Evolutionary conservation across 1,140 invertebrate genomes (phyloP).

Genomic region (Sycobia sp.): DNA sequence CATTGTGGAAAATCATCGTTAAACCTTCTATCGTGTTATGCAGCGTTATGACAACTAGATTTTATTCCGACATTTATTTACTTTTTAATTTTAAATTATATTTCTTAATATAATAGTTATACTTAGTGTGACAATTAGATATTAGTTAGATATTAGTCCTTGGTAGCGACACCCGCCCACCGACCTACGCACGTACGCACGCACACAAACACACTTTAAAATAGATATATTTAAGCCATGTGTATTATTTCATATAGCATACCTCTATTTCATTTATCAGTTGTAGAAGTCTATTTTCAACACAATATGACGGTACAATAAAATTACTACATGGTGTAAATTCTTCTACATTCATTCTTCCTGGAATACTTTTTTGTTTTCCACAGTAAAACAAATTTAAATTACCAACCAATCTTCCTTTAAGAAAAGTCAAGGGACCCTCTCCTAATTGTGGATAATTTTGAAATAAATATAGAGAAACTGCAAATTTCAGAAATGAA

Average conservation of each 20-base stretch:
- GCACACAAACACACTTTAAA: neutral
- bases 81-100: too few relatives aligned
- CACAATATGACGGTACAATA: conserved; percentile 67
- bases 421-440: conserved; percentile 77
- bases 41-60: too few relatives aligned
- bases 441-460: conserved; percentile 74
- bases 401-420: conserved; percentile 81
- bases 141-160: too few relatives aligned
- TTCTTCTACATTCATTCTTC: conserved; percentile 67
- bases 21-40: too few relatives aligned
- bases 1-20: too few relatives aligned
- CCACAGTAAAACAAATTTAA: conserved; percentile 77
- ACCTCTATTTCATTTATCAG: conserved; percentile 43
- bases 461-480: conserved; percentile 74
- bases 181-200: neutral
- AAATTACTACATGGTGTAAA: conserved; percentile 73
- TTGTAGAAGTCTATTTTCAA: conserved; percentile 41
- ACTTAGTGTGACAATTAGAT: too few relatives aligned
- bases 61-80: too few relatives aligned
- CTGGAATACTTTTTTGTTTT: conserved; percentile 61
- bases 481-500: conserved; percentile 83
- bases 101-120: too few relatives aligned
- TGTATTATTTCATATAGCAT: too few relatives aligned
- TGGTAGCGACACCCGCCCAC: too few relatives aligned
- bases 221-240: neutral